phyloP scores from a whole-genome alignment of 2,113 vertebrate species.

The Pithys albifrons region DNA sequence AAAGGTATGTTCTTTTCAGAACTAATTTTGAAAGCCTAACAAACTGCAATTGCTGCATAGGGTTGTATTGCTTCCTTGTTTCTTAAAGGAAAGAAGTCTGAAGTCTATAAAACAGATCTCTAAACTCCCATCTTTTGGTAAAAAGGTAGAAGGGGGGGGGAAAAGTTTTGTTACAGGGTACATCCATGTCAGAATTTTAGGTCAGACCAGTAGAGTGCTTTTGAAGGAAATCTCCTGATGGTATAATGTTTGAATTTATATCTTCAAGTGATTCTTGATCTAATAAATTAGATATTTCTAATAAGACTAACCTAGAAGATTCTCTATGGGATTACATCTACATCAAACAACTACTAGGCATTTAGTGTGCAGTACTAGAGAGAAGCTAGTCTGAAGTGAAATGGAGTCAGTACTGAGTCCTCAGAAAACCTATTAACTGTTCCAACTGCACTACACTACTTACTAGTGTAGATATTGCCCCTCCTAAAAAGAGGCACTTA shows the following conservation, averaged over 20 bases:
- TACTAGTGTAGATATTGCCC: not conserved
- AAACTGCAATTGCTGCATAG: not conserved
- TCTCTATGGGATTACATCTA: not conserved
- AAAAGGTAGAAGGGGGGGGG: not conserved
- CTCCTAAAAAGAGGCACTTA: not conserved
- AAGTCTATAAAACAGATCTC: not conserved
- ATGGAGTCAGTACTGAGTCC: not conserved
- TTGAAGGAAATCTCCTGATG: not conserved
- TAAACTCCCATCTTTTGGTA: not conserved
- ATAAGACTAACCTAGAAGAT: not conserved
- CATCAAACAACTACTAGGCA: not conserved
- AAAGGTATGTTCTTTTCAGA: not conserved
- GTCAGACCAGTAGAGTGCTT: not conserved
- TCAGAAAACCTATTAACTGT: not conserved
- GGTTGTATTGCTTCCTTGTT: not conserved
- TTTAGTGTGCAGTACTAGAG: not conserved
- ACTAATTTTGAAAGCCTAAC: not conserved
- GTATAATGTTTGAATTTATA: not conserved
- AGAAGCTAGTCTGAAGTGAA: not conserved
- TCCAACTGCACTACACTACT: not conserved
- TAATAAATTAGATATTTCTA: not conserved
- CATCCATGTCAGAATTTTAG: not conserved
- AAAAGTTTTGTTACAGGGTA: not conserved
- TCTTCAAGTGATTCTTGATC: not conserved
- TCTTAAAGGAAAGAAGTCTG: not conserved